phyloP scores from a whole-genome alignment of 2,113 vertebrate species.

The Procapra przewalskii region DNA sequence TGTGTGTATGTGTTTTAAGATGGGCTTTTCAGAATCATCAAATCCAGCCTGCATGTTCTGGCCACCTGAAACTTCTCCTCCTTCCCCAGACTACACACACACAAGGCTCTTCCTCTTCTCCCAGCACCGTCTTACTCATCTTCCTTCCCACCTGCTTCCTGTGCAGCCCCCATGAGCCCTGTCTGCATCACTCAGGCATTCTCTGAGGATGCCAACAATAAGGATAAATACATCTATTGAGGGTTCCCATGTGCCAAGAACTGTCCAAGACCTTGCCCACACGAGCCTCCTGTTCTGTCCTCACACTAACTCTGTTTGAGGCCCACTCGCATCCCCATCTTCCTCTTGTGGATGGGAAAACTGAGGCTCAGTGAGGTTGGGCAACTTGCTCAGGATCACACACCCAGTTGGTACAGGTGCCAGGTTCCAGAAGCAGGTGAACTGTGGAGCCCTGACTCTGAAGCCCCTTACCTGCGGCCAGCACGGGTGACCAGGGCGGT shows the following conservation, averaged over 20 bases:
- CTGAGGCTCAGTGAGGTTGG: neutral
- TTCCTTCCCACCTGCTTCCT: neutral
- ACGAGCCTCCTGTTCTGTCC: neutral
- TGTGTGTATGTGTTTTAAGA: neutral
- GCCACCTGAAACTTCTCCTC: neutral
- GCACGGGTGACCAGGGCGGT: neutral
- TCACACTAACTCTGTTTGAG: neutral
- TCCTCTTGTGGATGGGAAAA: neutral
- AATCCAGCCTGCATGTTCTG: neutral
- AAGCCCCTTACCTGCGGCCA: neutral
- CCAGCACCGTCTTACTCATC: neutral
- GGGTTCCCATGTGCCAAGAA: neutral
- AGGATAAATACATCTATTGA: neutral
- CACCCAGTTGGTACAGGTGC: neutral
- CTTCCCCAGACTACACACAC: neutral
- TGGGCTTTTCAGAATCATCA: neutral
- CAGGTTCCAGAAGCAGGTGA: neutral
- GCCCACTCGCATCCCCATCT: neutral
- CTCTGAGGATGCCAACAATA: neutral
- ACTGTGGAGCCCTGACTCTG: neutral
- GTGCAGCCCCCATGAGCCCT: neutral
- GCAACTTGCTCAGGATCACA: neutral
- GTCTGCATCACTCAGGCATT: neutral
- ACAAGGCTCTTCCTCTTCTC: neutral
- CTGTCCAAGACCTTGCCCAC: neutral